Base-by-base conservation (phyloP, 1,140 invertebrate genomes). In the Littorina saxatilis region DNA sequence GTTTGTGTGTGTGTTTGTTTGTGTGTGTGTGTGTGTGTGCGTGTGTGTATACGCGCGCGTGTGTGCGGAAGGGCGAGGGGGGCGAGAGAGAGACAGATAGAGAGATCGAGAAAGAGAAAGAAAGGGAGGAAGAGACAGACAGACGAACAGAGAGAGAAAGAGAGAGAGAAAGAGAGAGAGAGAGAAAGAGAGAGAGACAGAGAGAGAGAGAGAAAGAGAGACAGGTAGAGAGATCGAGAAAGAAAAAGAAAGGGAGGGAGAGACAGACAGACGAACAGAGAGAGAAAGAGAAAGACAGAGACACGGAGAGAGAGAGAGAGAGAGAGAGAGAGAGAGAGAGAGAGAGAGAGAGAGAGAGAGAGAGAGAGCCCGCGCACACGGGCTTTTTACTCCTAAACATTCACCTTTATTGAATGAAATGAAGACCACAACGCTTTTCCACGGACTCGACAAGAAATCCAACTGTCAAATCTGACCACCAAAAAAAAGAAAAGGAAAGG, bases 131-230 rank as follows among this genome's bases (percentile, higher is more conserved):
- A 29, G 75, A 29, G 75, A 58, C 13, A 43, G 47, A 52, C 4
- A 52, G 75, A 58, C 47, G 35, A 29, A 37, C 47, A 29, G 75
- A 52, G 50, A 35, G 29, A 52, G 75, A 11, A 2, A 74, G 72
- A 43, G 35, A 40, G 35, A 43, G 32, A 40, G 37, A 74, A 32
- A 39, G n/a, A 74, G 32, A 43, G 37, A 74, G 40, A 74, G 37
- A 40, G 35, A 55, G 47, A 50, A 23, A 78, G 75, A 40, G 73
- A 75, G 29, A 76, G 17, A 78, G n/a, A 61, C 29, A 17, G 72
- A 74, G 20, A 52, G 72, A 47, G 37, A 63, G 52, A 63, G 35
- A 0, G 43, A 47, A 47, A 47, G 7, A 47, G 7, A 47, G 7
- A 47, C 43, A 47, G 1, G 37, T 32, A 61, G 1, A 15, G 9